Evolutionary conservation across 2,113 vertebrate genomes (phyloP).

Genomic region (Phaethon lepturus): DNA sequence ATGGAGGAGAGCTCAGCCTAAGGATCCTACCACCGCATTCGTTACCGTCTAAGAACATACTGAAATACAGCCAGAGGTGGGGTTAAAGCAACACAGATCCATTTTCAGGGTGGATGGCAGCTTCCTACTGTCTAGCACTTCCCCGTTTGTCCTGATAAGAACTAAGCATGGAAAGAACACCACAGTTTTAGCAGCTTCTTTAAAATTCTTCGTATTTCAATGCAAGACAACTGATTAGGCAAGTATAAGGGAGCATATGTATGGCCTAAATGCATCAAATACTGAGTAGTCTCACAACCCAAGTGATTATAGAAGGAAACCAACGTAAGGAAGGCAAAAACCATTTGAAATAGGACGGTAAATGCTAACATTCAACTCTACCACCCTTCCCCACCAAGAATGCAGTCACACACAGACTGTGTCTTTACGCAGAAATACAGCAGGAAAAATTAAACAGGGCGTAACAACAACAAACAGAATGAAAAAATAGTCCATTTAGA

Average conservation of each 20-base stretch:
- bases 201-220: neutral
- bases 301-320: neutral
- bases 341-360: neutral
- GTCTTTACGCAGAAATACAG: neutral
- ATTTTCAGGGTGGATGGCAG: neutral
- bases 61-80: neutral
- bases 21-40: neutral
- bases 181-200: neutral
- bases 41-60: neutral
- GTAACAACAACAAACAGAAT: neutral
- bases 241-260: neutral
- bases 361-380: neutral
- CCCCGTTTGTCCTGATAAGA: neutral
- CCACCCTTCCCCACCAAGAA: neutral
- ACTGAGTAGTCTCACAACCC: neutral
- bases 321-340: neutral
- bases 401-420: neutral
- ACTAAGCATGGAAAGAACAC: neutral
- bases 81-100: neutral
- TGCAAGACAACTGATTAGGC: neutral
- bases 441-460: neutral
- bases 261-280: neutral
- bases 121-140: neutral
- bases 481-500: neutral
- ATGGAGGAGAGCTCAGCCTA: neutral